Percentiles rank a stretch among this genome's conserved stretches.
phyloP scores from a whole-genome alignment of 2,113 vertebrate genomes.

The Camelus bactrianus region DNA sequence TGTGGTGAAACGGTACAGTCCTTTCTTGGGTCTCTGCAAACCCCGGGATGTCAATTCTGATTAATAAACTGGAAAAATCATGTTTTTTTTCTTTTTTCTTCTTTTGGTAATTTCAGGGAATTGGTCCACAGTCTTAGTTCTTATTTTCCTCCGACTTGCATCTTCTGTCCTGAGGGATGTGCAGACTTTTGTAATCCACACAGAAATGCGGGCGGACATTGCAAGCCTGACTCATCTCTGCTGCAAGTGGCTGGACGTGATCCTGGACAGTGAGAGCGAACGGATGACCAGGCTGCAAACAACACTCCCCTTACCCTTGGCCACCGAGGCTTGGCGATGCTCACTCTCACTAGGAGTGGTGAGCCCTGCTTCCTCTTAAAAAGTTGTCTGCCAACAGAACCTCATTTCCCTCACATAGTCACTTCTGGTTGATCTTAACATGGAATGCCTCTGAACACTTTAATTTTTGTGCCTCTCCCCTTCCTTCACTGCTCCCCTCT shows the following conservation, averaged over 20 bases:
- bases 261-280: background rate
- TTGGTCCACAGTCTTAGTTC: conserved; percentile 62
- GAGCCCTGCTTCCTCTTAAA: background rate
- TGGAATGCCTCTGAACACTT: background rate
- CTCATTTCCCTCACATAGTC: background rate
- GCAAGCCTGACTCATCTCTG: background rate
- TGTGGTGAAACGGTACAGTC: conserved; percentile 74
- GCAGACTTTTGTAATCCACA: conserved; percentile 55
- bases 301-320: background rate
- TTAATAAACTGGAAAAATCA: conserved; percentile 73
- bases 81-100: conserved; percentile 46
- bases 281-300: background rate
- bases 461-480: background rate
- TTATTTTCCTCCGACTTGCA: conserved; percentile 74
- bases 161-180: conserved; percentile 29
- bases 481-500: background rate
- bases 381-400: background rate
- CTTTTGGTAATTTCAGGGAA: background rate
- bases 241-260: background rate
- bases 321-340: background rate
- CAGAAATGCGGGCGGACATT: conserved; percentile 25
- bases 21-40: conserved; percentile 78
- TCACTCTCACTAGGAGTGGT: background rate
- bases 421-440: conserved; percentile 14
- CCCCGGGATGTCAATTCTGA: conserved; percentile 79